A percentile compares a stretch with the other conserved stretches of the same genome.
Evolutionary conservation across 2,113 vertebrate species (phyloP).

Genomic region (Plecotus auritus): DNA sequence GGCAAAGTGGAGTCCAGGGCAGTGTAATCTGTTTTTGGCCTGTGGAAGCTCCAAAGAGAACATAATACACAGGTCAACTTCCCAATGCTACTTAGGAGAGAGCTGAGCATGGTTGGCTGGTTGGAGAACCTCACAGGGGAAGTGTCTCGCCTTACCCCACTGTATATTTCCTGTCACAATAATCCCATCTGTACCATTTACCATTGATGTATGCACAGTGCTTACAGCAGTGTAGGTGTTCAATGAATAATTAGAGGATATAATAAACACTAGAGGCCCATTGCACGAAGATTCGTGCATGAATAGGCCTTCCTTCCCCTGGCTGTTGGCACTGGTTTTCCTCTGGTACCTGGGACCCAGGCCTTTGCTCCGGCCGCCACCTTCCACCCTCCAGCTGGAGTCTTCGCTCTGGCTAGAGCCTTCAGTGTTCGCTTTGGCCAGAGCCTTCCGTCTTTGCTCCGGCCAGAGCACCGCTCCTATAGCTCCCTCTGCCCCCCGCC

Average conservation of each 20-base stretch:
- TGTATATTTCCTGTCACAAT: not conserved
- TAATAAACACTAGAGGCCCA: not conserved
- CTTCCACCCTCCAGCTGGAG: too few species aligned
- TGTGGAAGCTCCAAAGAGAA: not conserved
- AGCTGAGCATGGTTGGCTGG: not conserved
- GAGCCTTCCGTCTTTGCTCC: too few species aligned
- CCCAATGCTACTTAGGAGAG: not conserved
- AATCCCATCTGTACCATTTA: not conserved
- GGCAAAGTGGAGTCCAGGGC: not conserved
- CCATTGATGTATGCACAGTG: not conserved
- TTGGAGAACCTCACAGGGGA: not conserved
- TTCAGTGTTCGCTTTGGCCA: too few species aligned
- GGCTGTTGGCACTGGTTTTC: too few species aligned
- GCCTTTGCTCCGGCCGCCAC: too few species aligned
- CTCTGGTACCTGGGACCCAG: too few species aligned
- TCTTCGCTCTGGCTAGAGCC: too few species aligned
- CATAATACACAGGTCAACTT: not conserved
- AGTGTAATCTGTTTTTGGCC: not conserved
- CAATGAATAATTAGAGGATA: not conserved
- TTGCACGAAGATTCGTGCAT: too few species aligned
- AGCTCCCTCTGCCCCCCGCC: too few species aligned
- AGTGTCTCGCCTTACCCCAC: not conserved
- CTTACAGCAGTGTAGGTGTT: not conserved
- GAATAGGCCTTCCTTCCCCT: too few species aligned
- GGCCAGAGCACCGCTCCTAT: too few species aligned